These are phyloP conservation scores for Ditula angustiorana DNA, from an alignment of 2,888 invertebrate genomes.

Conservation along the genomic window DNA sequence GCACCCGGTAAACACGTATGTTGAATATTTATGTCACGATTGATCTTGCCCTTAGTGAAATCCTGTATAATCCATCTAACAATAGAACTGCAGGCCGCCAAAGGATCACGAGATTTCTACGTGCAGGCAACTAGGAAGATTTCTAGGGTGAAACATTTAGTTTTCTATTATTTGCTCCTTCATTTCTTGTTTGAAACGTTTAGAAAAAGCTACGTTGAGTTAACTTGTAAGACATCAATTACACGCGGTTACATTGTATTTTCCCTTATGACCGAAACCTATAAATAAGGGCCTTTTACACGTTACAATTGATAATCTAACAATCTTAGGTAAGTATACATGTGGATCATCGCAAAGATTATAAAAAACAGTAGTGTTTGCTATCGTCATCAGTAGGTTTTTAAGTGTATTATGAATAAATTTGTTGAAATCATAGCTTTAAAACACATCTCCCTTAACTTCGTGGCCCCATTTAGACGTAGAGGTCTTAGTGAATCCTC, in stretches of 20 bases:
- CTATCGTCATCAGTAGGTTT: neutral
- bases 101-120: conserved; percentile 21
- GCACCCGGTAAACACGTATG: conserved; percentile 50
- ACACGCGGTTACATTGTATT: too few species aligned
- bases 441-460: conserved; percentile 27
- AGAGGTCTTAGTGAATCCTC: conserved; percentile 18
- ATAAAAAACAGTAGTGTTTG: too few species aligned
- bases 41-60: conserved; percentile 52
- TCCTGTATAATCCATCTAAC: conserved; percentile 37
- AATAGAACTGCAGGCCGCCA: conserved; percentile 36
- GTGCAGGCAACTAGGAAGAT: conserved; percentile 15
- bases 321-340: neutral
- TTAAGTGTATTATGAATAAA: neutral
- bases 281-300: too few species aligned
- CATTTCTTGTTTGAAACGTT: neutral
- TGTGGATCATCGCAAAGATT: neutral
- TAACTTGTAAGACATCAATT: too few species aligned
- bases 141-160: neutral
- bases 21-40: conserved; percentile 59
- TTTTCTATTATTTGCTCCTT: neutral
- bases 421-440: neutral
- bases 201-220: too few species aligned
- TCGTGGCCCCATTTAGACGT: conserved; percentile 1
- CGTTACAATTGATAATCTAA: neutral
- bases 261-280: too few species aligned